Base-by-base conservation (phyloP, 2,797 vertebrate species). In the Steatocranus sp. region DNA sequence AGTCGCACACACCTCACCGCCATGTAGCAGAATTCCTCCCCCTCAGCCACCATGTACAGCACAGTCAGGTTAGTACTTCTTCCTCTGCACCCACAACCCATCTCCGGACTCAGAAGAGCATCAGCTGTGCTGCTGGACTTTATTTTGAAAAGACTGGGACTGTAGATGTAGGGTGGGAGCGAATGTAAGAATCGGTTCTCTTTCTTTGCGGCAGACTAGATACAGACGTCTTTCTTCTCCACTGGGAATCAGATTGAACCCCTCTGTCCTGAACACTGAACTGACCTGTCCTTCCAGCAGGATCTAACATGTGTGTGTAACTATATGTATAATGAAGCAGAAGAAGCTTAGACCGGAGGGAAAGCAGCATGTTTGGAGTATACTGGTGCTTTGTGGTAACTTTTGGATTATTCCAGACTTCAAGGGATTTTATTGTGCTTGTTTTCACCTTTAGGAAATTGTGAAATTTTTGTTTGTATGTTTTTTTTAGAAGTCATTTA, bases 21-120 rank as follows among this genome's bases (percentile, higher is more conserved):
- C 91, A 89, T 90, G 89, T 94, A 95, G 93, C 91, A 94, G 92
- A 90, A 25, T 75, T 81, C 86, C 53, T 80, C 75, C 87, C 66
- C 66, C 75, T 79, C 70, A 83, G 63, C 58, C 83, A 77, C 89
- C 89, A 56, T 92, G 91, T 93, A 90, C 93, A 93, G 88, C 88
- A 89, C 91, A 86, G 90, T 87, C 87, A 91, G 91, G 92, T 92
- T 89, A 90, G 88, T 90, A 89, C 82, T 78, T 78, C 86, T 83
- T 54, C 58, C 79, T 85, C 87, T 90, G 86, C 81, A 89, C 81
- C 81, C 79, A 88, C 85, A 76, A 87, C 80, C 82, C 86, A 83
- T 76, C 88, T 80, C 90, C 18, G 75, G 91, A 91, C 91, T 87
- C 89, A 80, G 87, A 86, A 56, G 89, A 90, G 76, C 83, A 63